phyloP scores from a whole-genome alignment of 2,888 invertebrate genomes.

The Lapara coniferarum region DNA sequence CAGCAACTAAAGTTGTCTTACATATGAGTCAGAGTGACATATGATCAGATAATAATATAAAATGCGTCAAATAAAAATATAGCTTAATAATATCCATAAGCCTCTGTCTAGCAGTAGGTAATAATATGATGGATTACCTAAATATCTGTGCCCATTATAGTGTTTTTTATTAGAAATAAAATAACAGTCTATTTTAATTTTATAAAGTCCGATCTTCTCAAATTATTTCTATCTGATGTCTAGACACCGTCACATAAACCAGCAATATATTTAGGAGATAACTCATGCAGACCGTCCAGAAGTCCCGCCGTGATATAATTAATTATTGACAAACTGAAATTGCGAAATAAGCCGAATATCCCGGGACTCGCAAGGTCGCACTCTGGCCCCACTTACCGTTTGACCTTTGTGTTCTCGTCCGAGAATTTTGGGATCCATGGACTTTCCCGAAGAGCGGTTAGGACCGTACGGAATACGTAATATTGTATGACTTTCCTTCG shows the following conservation, averaged over 20 bases:
- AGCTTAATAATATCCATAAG: no score
- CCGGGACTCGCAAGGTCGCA: conserved; percentile 7
- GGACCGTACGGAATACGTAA: neutral
- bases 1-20: no score
- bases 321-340: conserved; percentile 6
- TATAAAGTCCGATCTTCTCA: neutral
- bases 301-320: neutral
- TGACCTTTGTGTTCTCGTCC: conserved; percentile 8
- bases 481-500: neutral
- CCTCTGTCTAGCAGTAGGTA: no score
- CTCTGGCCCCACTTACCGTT: neutral
- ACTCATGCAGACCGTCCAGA: neutral
- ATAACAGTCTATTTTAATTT: neutral
- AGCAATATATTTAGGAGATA: neutral
- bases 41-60: no score
- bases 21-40: no score
- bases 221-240: neutral
- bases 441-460: neutral
- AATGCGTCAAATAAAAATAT: no score
- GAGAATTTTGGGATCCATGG: conserved; percentile 5
- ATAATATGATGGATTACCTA: no score
- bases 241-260: neutral
- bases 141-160: no score
- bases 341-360: conserved; percentile 2
- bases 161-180: no score